Evolutionary conservation across 1,140 invertebrate species (phyloP).

Genomic region (Anthonomus grandis): DNA sequence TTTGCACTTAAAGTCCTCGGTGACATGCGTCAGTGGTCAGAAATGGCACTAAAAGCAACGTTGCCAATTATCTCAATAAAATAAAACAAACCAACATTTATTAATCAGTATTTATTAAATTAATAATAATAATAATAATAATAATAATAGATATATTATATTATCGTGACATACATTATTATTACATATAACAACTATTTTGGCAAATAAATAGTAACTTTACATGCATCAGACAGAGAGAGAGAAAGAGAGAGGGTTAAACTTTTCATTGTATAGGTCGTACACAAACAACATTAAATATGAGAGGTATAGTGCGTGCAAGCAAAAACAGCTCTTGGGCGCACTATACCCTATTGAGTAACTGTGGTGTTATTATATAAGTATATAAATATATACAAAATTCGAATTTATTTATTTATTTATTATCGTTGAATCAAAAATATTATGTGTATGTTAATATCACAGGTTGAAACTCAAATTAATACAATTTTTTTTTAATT

Average conservation of each 20-base stretch:
- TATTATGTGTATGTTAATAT: conserved; percentile 31
- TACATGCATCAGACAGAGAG: background rate
- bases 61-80: too few species aligned
- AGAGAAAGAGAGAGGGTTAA: too few species aligned
- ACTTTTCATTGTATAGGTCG: too few species aligned
- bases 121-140: too few species aligned
- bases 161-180: too few species aligned
- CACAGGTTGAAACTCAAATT: conserved; percentile 26
- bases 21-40: too few species aligned
- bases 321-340: background rate
- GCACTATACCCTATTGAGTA: background rate
- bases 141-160: too few species aligned
- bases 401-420: background rate
- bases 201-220: conserved; percentile 7
- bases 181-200: too few species aligned
- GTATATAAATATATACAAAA: background rate
- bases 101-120: too few species aligned
- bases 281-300: conserved; percentile 6
- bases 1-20: too few species aligned
- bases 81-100: too few species aligned
- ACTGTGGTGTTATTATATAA: background rate
- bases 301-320: background rate
- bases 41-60: too few species aligned
- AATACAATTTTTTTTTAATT: conserved; percentile 7
- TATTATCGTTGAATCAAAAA: background rate